Evolutionary conservation across 2,888 invertebrate species (phyloP).

Genomic region (Galeopsomyia nigrocyanea): DNA sequence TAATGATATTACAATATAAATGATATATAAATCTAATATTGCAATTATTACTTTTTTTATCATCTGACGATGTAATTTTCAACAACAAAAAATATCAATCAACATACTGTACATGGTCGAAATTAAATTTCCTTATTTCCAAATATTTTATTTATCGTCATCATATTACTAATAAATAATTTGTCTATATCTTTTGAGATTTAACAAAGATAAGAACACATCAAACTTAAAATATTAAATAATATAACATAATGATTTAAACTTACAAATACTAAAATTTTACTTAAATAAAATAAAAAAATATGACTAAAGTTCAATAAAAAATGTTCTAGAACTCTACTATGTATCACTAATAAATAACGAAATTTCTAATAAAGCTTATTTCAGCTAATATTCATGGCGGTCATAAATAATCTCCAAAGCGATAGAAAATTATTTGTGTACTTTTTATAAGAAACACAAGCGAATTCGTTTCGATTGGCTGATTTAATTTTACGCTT

Average conservation of each 20-base stretch:
- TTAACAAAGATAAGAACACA: no score
- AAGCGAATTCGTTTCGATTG: no score
- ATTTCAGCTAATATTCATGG: slow-evolving; percentile 2
- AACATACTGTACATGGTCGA: no score
- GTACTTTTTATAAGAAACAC: not conserved
- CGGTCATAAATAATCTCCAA: slow-evolving; percentile 20
- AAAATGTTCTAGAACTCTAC: not conserved
- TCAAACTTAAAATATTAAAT: not conserved
- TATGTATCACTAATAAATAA: slow-evolving; percentile 3
- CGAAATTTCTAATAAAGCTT: slow-evolving; percentile 3
- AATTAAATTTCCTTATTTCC: no score
- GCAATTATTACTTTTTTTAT: no score
- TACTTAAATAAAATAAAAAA: not conserved
- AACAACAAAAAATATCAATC: no score
- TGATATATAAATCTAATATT: not conserved
- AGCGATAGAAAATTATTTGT: slow-evolving; percentile 6
- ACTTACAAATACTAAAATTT: slow-evolving; percentile 5
- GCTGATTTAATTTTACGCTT: no score
- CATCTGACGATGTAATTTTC: no score
- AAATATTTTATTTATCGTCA: no score
- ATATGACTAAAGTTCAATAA: not conserved
- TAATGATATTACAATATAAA: slow-evolving; percentile 4
- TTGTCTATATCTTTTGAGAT: not conserved
- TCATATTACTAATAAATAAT: slow-evolving; percentile 9
- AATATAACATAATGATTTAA: not conserved